Conservation (phyloP, 2,888 invertebrate genomes). For the Scaptomyza cyrtandrae region DNA sequence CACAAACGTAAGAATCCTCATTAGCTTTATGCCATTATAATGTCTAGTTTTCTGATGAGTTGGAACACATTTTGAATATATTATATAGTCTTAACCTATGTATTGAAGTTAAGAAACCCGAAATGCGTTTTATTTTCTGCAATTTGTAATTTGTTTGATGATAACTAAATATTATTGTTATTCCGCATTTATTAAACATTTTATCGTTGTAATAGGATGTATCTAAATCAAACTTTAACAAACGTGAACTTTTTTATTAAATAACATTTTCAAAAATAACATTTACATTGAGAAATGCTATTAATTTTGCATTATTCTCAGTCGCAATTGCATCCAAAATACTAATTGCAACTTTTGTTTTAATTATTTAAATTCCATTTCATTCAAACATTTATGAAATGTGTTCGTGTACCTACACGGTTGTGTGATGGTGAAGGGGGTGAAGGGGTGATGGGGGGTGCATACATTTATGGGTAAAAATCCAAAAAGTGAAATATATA, state of each 20-base stretch:
- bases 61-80: too few species aligned
- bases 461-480: background rate
- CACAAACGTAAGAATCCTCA: too few species aligned
- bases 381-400: background rate
- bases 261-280: background rate
- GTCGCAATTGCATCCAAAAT: constrained; percentile 3
- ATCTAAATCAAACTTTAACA: background rate
- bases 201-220: background rate
- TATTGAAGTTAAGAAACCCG: too few species aligned
- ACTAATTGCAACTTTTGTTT: background rate
- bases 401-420: too few species aligned
- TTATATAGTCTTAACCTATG: too few species aligned
- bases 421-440: background rate
- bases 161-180: too few species aligned
- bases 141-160: too few species aligned
- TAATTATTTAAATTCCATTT: constrained; percentile 4
- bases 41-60: too few species aligned
- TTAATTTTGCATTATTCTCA: constrained; percentile 3
- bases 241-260: background rate
- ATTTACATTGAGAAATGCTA: background rate
- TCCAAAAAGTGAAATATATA: background rate
- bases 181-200: too few species aligned
- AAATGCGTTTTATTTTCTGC: too few species aligned
- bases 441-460: background rate
- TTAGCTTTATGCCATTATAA: too few species aligned